These are phyloP conservation scores for Pyrocoelia pectoralis DNA, from an alignment of 2,888 invertebrate genomes.

Conservation along the genomic window DNA sequence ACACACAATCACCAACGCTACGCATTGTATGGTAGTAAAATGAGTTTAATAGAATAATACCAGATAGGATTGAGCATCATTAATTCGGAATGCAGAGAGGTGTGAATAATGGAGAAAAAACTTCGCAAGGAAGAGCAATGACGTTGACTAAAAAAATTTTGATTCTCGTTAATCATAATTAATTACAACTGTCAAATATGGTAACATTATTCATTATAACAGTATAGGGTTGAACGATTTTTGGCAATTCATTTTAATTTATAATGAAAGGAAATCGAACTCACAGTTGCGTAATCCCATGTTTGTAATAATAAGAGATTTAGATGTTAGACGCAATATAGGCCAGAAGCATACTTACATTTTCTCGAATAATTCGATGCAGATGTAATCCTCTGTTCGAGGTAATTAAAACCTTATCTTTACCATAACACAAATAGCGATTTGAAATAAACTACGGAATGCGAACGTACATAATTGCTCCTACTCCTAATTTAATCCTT, in stretches of 20 bases:
- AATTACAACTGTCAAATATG: conserved; percentile 5
- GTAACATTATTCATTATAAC: neutral
- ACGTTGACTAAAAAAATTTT: neutral
- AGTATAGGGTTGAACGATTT: neutral
- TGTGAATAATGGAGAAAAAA: neutral
- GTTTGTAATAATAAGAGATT: conserved; percentile 15
- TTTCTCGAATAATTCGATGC: conserved; percentile 19
- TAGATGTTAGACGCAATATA: conserved; percentile 24
- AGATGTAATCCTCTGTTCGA: conserved; percentile 24
- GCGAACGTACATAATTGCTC: neutral
- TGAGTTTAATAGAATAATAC: no score
- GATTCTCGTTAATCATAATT: conserved; percentile 7
- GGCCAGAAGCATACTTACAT: conserved; percentile 17
- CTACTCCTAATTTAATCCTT: conserved; percentile 15
- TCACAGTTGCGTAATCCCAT: neutral
- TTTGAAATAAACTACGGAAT: conserved; percentile 23
- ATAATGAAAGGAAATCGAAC: conserved; percentile 1
- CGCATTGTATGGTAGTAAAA: no score
- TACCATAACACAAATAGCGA: conserved; percentile 22
- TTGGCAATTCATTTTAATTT: conserved; percentile 2
- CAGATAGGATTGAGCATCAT: no score
- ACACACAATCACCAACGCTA: no score
- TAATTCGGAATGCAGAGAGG: no score
- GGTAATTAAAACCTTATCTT: conserved; percentile 32
- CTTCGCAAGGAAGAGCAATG: neutral